Evolutionary conservation across 2,888 invertebrate genomes (phyloP).

Genomic region (Deilephila porcellus): DNA sequence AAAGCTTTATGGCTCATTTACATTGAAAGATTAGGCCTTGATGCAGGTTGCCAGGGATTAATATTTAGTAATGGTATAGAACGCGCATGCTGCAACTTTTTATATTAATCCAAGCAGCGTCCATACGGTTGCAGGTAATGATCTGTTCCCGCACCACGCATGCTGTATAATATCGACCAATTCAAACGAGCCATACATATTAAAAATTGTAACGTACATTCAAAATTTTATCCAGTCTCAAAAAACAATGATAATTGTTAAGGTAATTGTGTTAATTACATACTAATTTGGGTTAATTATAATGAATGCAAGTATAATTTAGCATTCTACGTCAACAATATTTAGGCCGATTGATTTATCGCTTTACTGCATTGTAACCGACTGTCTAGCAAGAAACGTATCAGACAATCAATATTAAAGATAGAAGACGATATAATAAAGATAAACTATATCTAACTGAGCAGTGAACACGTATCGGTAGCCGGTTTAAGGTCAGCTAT

Average conservation of each 20-base stretch:
- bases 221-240: background rate
- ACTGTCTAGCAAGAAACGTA: background rate
- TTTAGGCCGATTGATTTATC: background rate
- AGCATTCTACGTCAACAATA: background rate
- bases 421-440: too few relatives aligned
- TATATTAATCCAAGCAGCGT: too few relatives aligned
- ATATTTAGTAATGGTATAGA: too few relatives aligned
- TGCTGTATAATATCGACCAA: too few relatives aligned
- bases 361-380: background rate
- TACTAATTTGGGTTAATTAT: background rate
- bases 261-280: background rate
- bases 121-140: too few relatives aligned
- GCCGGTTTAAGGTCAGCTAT: background rate
- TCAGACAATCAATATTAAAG: background rate
- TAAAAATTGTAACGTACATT: background rate
- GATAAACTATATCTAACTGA: too few relatives aligned
- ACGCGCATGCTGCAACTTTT: too few relatives aligned
- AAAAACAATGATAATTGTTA: background rate
- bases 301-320: background rate
- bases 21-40: too few relatives aligned
- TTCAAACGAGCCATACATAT: too few relatives aligned
- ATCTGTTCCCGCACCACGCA: too few relatives aligned
- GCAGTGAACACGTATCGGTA: too few relatives aligned
- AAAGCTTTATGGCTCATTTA: background rate
- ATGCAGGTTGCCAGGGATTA: too few relatives aligned